phyloP scores from a whole-genome alignment of 37 sponge, comb jelly and placozoan genomes.

The Beroe ovata region DNA sequence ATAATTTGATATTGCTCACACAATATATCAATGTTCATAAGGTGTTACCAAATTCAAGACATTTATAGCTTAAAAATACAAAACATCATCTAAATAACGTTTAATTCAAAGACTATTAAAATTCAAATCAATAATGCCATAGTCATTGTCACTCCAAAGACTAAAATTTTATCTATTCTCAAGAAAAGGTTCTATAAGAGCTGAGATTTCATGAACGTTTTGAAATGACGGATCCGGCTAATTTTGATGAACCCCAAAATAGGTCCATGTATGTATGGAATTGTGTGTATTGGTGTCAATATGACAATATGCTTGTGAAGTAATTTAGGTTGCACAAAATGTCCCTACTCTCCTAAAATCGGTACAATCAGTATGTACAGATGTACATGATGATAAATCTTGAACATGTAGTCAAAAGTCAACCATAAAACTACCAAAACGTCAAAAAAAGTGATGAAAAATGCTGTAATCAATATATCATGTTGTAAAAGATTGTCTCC shows the following conservation, averaged over 20 bases:
- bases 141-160: neutral
- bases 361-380: too few relatives aligned
- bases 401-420: too few relatives aligned
- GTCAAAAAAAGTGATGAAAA: neutral
- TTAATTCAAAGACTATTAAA: constrained; percentile 59
- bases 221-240: too few relatives aligned
- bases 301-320: neutral
- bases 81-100: constrained; percentile 43
- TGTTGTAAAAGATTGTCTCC: neutral
- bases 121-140: constrained; percentile 54
- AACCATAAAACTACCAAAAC: neutral
- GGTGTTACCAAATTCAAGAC: constrained; percentile 9
- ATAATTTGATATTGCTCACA: neutral
- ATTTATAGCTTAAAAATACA: constrained; percentile 63
- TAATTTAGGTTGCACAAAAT: neutral
- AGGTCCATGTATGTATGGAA: too few relatives aligned
- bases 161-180: neutral
- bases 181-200: too few relatives aligned
- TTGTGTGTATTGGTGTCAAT: too few relatives aligned
- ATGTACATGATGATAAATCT: neutral
- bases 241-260: too few relatives aligned
- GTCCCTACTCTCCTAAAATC: too few relatives aligned
- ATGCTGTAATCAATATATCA: neutral
- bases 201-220: too few relatives aligned
- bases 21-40: constrained; percentile 23